A percentile compares a stretch with the other conserved stretches of the same genome.
Evolutionary conservation across 2,888 invertebrate genomes (phyloP).

Genomic region (Ethmia dodecea): DNA sequence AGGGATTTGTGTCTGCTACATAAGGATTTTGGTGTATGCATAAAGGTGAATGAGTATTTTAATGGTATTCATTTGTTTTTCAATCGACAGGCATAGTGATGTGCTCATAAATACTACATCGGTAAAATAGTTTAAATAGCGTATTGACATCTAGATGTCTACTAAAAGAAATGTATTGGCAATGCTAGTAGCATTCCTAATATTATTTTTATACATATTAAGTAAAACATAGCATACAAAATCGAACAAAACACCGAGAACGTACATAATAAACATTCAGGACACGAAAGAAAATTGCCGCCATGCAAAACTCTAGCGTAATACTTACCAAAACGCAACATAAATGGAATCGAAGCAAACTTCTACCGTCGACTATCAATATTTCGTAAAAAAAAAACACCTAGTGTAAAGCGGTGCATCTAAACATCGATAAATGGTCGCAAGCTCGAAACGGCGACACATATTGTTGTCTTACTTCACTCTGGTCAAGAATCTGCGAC

Average conservation of each 20-base stretch:
- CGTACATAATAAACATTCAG: constrained; percentile 9
- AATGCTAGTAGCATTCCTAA: too few relatives aligned
- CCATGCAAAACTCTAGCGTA: constrained; percentile 58
- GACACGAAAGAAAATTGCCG: constrained; percentile 29
- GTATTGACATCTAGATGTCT: too few relatives aligned
- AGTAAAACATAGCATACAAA: background rate
- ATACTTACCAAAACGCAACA: constrained; percentile 46
- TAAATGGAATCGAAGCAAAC: constrained; percentile 12
- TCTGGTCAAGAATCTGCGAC: constrained; percentile 90
- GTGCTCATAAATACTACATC: too few relatives aligned
- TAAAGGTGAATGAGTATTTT: too few relatives aligned
- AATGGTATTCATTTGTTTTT: too few relatives aligned
- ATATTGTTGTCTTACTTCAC: constrained; percentile 88
- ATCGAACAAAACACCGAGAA: constrained; percentile 21
- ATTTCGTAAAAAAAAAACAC: constrained; percentile 48
- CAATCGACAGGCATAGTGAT: too few relatives aligned
- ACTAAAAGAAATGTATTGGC: too few relatives aligned
- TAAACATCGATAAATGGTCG: constrained; percentile 72
- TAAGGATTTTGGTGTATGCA: too few relatives aligned
- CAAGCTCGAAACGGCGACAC: constrained; percentile 61
- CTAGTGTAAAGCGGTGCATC: constrained; percentile 76
- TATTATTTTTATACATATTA: too few relatives aligned
- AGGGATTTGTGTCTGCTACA: too few relatives aligned
- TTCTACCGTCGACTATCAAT: constrained; percentile 3
- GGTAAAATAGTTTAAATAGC: too few relatives aligned